Percentiles rank a stretch among this genome's conserved stretches.
These are phyloP conservation scores for Athalia rosae DNA, from an alignment of 2,888 invertebrate genomes.

Conservation along the genomic window DNA sequence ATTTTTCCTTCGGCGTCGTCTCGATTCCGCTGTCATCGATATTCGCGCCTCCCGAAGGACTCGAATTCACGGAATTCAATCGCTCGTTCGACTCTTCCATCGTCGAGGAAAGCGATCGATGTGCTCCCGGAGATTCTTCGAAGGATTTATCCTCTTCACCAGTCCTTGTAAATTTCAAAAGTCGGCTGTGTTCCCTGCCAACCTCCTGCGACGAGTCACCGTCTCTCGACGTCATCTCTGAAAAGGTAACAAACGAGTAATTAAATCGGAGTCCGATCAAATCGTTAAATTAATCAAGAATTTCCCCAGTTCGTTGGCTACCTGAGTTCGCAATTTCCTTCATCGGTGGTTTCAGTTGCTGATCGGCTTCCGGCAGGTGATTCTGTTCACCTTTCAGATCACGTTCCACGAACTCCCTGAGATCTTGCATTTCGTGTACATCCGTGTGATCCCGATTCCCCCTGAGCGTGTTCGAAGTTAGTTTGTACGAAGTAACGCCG, in stretches of 20 bases:
- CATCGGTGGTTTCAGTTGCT: background rate
- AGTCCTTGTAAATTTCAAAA: slow-evolving; percentile 49
- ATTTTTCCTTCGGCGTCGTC: slow-evolving; percentile 59
- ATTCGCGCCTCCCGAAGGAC: slow-evolving; percentile 52
- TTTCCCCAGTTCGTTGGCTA: background rate
- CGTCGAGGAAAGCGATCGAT: background rate
- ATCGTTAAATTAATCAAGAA: background rate
- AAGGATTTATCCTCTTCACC: background rate
- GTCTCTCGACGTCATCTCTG: slow-evolving; percentile 42
- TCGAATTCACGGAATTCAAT: slow-evolving; percentile 44
- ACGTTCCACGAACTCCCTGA: slow-evolving; percentile 2
- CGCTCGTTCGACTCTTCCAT: slow-evolving; percentile 47
- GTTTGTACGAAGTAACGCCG: slow-evolving; percentile 76
- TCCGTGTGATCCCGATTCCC: slow-evolving; percentile 66
- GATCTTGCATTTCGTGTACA: slow-evolving; percentile 57
- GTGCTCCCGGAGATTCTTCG: background rate
- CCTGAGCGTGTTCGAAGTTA: slow-evolving; percentile 75
- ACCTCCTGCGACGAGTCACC: slow-evolving; percentile 38
- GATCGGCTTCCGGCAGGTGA: background rate
- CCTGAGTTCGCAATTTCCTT: no score
- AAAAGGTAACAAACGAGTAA: background rate
- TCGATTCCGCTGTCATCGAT: slow-evolving; percentile 63
- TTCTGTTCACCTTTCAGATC: background rate
- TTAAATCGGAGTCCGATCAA: no score
- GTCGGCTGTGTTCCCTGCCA: slow-evolving; percentile 45